Percentiles rank a stretch among this genome's conserved stretches.
These are phyloP conservation scores for Ecdyonurus torrentis DNA, from an alignment of 2,888 invertebrate species.

Conservation along the genomic window DNA sequence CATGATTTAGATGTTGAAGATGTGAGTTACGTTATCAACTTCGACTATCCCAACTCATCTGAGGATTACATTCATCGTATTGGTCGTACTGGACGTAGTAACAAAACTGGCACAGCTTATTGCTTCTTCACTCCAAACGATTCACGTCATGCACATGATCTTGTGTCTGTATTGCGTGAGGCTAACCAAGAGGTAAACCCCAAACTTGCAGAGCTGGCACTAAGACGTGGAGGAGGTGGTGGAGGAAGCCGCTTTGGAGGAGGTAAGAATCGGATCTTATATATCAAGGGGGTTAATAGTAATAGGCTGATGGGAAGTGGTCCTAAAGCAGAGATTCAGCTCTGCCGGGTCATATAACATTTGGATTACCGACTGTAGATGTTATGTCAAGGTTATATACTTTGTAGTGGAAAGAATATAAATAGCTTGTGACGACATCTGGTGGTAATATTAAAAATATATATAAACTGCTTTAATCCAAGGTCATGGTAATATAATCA, in stretches of 20 bases:
- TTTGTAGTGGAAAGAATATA: no score
- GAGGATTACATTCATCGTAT: slow-evolving; percentile 98
- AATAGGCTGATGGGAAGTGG: no score
- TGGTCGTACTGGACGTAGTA: slow-evolving; percentile 84
- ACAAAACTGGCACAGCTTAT: slow-evolving; percentile 87
- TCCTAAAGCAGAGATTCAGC: no score
- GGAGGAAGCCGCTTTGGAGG: slow-evolving; percentile 4
- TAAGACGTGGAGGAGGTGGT: neutral
- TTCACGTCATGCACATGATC: slow-evolving; percentile 77
- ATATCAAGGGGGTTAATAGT: no score
- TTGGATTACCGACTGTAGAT: no score
- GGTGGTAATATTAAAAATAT: no score
- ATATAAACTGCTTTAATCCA: no score
- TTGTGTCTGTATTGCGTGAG: slow-evolving; percentile 81
- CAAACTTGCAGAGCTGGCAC: slow-evolving; percentile 55
- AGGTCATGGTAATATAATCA: no score
- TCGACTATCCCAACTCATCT: slow-evolving; percentile 94
- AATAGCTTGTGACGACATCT: no score
- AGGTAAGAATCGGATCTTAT: no score
- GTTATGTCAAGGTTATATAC: no score
- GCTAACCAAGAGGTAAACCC: slow-evolving; percentile 78
- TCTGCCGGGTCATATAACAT: no score
- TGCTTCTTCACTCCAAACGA: slow-evolving; percentile 91
- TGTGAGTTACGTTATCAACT: slow-evolving; percentile 94
- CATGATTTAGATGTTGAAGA: slow-evolving; percentile 72